Conservation (phyloP, 1,140 invertebrate species). For the Zaprionus gabonicus region DNA sequence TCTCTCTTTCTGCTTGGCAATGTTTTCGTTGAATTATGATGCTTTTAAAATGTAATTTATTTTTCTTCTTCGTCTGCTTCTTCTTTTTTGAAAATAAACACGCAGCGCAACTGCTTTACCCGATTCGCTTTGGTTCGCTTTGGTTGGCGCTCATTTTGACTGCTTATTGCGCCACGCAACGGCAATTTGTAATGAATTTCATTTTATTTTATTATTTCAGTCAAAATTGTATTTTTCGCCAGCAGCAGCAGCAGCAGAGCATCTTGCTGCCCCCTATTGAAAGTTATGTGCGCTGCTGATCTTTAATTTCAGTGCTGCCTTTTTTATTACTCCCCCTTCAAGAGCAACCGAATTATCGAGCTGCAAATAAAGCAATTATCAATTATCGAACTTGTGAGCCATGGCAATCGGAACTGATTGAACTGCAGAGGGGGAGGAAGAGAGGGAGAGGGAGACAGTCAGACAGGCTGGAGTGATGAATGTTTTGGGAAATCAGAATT, state of each 20-base stretch:
- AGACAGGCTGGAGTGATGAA: not conserved
- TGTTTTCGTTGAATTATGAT: constrained; percentile 82
- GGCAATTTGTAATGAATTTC: constrained; percentile 77
- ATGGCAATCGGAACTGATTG: not conserved
- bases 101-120: constrained; percentile 45
- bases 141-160: constrained; percentile 15
- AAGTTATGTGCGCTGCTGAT: constrained; percentile 50
- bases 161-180: constrained; percentile 47
- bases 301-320: constrained; percentile 62
- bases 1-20: constrained; percentile 43
- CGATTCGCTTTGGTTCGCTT: not conserved
- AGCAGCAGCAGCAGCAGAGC: not conserved
- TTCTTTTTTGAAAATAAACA: constrained; percentile 61
- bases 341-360: constrained; percentile 19
- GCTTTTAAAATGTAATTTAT: constrained; percentile 82
- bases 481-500: constrained; percentile 46
- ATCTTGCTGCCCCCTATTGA: constrained; percentile 39
- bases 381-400: constrained; percentile 6
- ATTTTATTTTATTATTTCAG: constrained; percentile 82
- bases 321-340: constrained; percentile 38
- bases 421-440: not conserved
- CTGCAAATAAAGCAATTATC: not conserved
- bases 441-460: not conserved
- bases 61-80: constrained; percentile 52
- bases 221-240: constrained; percentile 60